Evolutionary conservation across 2,797 vertebrate species (phyloP).

Genomic region (Taenioides sp.): DNA sequence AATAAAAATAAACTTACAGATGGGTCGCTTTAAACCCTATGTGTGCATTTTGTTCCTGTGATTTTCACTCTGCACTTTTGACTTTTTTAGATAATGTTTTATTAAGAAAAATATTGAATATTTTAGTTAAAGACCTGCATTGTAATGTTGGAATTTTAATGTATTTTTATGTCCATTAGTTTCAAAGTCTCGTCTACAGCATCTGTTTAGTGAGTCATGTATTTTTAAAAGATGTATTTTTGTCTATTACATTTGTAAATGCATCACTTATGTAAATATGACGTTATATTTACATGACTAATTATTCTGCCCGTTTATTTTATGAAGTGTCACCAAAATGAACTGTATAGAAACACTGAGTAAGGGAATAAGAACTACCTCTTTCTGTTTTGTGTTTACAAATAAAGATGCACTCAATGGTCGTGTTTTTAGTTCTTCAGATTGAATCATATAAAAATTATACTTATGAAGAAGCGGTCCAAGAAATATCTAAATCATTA

Average conservation of each 20-base stretch:
- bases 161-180: not conserved
- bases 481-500: too few species aligned
- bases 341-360: not conserved
- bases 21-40: too few species aligned
- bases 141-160: not conserved
- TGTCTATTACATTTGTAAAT: not conserved
- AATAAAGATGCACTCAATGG: conserved; percentile 5
- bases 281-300: not conserved
- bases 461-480: too few species aligned
- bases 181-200: not conserved
- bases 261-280: not conserved
- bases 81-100: too few species aligned
- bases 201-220: not conserved
- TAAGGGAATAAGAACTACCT: conserved; percentile 26
- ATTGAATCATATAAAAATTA: not conserved
- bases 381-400: conserved; percentile 2
- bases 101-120: not conserved
- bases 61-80: too few species aligned
- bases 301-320: not conserved
- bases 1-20: too few species aligned
- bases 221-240: not conserved
- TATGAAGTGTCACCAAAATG: not conserved
- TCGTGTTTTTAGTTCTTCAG: not conserved
- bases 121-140: not conserved
- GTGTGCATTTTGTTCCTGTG: too few species aligned